Evolutionary conservation across 2,888 invertebrate species (phyloP), one percentile per base, ranked within the genome.

Genomic region (Chymomyza procnemis): DNA sequence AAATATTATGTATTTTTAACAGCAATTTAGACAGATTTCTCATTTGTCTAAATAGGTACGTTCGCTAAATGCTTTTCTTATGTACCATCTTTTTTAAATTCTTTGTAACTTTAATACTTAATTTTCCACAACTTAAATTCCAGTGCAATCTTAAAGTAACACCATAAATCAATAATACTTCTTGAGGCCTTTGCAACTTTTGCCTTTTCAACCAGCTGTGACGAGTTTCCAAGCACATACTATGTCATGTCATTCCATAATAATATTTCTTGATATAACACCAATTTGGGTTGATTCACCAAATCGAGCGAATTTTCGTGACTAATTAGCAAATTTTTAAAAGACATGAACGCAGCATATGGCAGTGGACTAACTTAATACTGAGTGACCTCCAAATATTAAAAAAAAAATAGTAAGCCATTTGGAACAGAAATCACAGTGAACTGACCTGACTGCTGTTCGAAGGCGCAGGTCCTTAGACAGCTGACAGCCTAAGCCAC

Each of bases 291-390:
- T n/a, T 26, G 61, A 60, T 69, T 67, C 59, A 73, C 66, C 75
- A 75, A 78, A 78, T 60, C 78, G 75, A 69, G 76, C 61, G 22
- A 50, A 62, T 69, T 71, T 83, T 81, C 81, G 81, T 81, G 81
- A 81, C 81, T 81, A 81, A 81, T 81, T 81, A 81, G 79, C 81
- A 65, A 80, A 86, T 73, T 69, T 78, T 71, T 59, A 70, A 78
- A 54, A 14, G 80, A 75, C 80, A 82, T 57, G 56, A 34, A 64
- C 64, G 54, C 60, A 57, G 50, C 48, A 50, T 47, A 47, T 47
- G 52, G 62, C 62, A 65, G 56, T 19, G 58, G 59, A 59, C 63
- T 59, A 52, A 26, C 57, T 18, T 12, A 41, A 41, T 41, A 59
- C 47, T 59, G 50, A 41, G n/a, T 64, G 58, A 63, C 57, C 57